These are phyloP conservation scores for Drosophila micromelanica DNA, from an alignment of 1,140 invertebrate species.

Conservation along the genomic window DNA sequence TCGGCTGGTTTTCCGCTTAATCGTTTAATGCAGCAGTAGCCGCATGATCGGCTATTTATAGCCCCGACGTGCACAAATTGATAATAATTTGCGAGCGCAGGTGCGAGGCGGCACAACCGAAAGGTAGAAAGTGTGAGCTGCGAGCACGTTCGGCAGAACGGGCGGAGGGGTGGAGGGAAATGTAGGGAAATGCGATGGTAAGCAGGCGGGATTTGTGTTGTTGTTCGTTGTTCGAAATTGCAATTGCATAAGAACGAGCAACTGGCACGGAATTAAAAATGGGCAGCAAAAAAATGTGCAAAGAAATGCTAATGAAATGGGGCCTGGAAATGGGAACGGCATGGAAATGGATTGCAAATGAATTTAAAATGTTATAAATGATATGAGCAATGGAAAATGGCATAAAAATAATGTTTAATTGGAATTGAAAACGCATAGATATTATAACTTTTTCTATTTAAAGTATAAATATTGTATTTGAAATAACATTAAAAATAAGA, in stretches of 20 bases:
- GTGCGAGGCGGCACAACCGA: conserved; percentile 44
- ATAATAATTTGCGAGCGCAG: conserved; percentile 65
- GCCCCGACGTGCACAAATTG: conserved; percentile 77
- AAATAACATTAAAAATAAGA: too few species aligned
- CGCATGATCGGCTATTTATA: conserved; percentile 69
- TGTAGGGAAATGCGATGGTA: conserved; percentile 3
- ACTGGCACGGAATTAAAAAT: conserved; percentile 9
- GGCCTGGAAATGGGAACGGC: conserved; percentile 7
- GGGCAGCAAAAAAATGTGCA: neutral
- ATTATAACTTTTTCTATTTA: too few species aligned
- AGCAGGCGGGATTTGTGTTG: neutral
- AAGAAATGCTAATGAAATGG: neutral
- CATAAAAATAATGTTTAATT: neutral
- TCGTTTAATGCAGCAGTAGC: conserved; percentile 22
- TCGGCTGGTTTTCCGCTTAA: conserved; percentile 24
- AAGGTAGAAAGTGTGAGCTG: conserved; percentile 66
- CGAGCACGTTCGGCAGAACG: neutral
- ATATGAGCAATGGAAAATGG: neutral
- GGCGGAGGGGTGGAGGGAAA: too few species aligned
- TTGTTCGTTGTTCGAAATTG: neutral
- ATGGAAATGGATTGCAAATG: conserved; percentile 12
- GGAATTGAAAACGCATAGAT: neutral
- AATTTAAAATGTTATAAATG: neutral
- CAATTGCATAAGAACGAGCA: conserved; percentile 34
- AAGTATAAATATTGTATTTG: too few species aligned